Evolutionary conservation across 2,888 invertebrate species (phyloP).

Genomic region (Congeria kusceri): DNA sequence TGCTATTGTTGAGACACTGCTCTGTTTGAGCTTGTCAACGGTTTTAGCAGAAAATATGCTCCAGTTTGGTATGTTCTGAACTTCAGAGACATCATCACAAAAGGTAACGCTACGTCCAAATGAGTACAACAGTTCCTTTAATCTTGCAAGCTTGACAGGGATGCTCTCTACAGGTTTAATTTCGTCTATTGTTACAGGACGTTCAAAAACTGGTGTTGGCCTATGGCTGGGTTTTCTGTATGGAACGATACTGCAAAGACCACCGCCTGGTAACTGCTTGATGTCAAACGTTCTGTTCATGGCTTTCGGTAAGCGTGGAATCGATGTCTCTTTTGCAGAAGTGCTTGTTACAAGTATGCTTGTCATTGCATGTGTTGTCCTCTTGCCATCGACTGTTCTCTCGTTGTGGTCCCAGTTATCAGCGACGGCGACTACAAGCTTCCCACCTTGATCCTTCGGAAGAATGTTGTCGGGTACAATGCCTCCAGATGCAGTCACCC

Average conservation of each 20-base stretch:
- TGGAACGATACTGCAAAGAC: constrained; percentile 16
- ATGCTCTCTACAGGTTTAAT: no score
- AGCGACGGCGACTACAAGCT: constrained; percentile 22
- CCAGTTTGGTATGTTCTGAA: background rate
- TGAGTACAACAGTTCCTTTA: constrained; percentile 9
- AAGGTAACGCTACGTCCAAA: background rate
- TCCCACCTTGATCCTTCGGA: background rate
- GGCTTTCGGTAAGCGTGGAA: background rate
- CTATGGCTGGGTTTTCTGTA: constrained; percentile 22
- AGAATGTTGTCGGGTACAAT: background rate
- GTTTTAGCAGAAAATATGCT: constrained; percentile 6
- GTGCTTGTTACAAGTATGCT: constrained; percentile 6
- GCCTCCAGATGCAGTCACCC: background rate
- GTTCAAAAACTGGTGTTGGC: constrained; percentile 4
- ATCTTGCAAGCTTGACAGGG: background rate
- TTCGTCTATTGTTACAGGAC: constrained; percentile 4
- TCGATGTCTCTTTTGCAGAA: background rate
- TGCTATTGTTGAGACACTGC: constrained; percentile 2
- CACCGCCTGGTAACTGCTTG: constrained; percentile 1
- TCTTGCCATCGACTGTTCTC: constrained; percentile 18
- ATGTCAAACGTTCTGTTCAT: constrained; percentile 10
- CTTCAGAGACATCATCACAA: background rate
- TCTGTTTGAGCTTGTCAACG: background rate
- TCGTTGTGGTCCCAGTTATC: constrained; percentile 44
- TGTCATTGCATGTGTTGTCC: constrained; percentile 33